Evolutionary conservation across 1,140 invertebrate genomes (phyloP).

Genomic region (Mizuhopecten yessoensis): DNA sequence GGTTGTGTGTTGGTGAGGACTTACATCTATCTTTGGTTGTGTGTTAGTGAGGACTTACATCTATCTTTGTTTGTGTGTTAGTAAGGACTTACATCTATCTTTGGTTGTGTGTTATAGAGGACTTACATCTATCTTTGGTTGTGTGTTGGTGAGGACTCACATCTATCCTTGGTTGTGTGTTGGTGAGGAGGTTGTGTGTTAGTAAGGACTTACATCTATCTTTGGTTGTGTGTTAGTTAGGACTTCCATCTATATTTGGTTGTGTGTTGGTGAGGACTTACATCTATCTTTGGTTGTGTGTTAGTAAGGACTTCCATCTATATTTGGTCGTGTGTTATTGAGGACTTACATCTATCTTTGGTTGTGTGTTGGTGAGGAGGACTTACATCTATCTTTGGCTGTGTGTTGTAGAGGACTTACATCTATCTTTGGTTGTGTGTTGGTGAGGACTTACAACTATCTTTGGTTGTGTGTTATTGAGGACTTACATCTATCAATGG

Average conservation of each 20-base stretch:
- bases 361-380: neutral
- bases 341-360: neutral
- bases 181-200: too few relatives aligned
- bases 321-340: neutral
- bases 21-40: neutral
- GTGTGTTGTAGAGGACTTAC: neutral
- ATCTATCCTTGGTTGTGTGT: neutral
- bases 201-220: neutral
- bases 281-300: neutral
- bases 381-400: neutral
- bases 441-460: neutral
- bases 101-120: neutral
- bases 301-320: neutral
- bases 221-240: slow-evolving; percentile 9
- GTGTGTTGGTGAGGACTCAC: neutral
- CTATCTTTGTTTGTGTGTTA: neutral
- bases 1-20: neutral
- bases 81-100: neutral
- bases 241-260: neutral
- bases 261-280: neutral
- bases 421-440: neutral
- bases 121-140: neutral
- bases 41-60: neutral
- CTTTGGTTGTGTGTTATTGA: neutral
- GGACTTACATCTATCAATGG: neutral